Conservation (phyloP, 2,113 vertebrate species). For the Colinus virginianus region DNA sequence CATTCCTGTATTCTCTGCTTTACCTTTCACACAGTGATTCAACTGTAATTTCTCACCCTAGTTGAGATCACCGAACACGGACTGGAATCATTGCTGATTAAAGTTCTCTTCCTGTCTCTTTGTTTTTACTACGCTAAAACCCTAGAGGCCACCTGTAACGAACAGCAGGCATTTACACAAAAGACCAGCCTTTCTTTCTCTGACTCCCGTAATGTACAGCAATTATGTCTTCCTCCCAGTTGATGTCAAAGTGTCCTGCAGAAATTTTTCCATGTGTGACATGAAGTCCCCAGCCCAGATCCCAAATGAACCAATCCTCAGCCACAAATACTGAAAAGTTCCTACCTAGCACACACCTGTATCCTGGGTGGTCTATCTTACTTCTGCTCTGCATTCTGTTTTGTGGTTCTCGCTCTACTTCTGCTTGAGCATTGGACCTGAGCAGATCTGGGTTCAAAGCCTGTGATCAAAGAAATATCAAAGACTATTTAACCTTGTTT, state of each 20-base stretch:
- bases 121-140: neutral
- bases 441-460: neutral
- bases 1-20: neutral
- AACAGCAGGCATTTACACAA: neutral
- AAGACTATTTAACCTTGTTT: neutral
- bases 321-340: neutral
- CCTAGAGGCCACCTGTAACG: neutral
- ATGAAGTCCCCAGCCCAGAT: neutral
- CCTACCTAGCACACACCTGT: fast-evolving
- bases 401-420: neutral
- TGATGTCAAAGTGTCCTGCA: neutral
- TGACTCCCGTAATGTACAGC: fast-evolving
- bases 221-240: neutral
- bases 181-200: neutral
- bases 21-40: neutral
- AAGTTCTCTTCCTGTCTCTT: neutral
- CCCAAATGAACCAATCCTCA: neutral
- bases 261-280: neutral
- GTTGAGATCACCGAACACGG: neutral
- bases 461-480: neutral
- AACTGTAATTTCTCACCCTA: neutral
- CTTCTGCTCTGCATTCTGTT: neutral
- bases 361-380: neutral
- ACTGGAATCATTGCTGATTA: neutral
- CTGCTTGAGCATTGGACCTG: neutral